phyloP scores from a whole-genome alignment of 2,113 vertebrate species.

The Stictonetta naevosa region DNA sequence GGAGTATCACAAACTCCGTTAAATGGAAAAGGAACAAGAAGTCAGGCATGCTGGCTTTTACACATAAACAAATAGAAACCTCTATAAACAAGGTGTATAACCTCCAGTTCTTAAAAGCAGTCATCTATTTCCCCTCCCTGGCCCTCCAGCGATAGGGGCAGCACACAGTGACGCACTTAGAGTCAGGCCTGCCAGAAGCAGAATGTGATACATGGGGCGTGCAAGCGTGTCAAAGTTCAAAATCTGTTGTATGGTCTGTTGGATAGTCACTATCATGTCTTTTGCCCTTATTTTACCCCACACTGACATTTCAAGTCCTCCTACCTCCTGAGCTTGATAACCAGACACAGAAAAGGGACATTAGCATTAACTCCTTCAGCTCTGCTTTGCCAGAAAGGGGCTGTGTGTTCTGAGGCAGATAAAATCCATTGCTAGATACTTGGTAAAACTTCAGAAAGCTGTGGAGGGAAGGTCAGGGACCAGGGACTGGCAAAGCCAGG shows the following conservation, averaged over 20 bases:
- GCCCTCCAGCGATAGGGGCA: neutral
- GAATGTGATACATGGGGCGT: neutral
- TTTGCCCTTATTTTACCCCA: slow-evolving; percentile 19
- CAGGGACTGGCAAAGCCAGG: neutral
- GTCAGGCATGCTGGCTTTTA: neutral
- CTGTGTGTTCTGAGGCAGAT: neutral
- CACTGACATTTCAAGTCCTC: neutral
- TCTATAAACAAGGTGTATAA: neutral
- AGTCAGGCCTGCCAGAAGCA: neutral
- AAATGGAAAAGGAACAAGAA: neutral
- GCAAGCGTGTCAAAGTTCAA: neutral
- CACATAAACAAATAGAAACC: neutral
- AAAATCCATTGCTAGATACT: neutral
- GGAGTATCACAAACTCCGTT: slow-evolving; percentile 19
- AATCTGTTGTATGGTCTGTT: neutral
- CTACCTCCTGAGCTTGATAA: neutral
- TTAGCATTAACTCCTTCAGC: neutral
- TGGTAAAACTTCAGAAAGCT: neutral
- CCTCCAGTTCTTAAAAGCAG: neutral
- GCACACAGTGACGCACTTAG: neutral
- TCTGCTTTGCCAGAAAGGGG: neutral
- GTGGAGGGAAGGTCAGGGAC: neutral
- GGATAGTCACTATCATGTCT: neutral
- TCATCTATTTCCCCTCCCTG: neutral
- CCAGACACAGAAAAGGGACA: neutral